Evolutionary conservation across 2,888 invertebrate genomes (phyloP), one percentile per base, ranked within the genome.

Genomic region (Cacoxenus indagator): DNA sequence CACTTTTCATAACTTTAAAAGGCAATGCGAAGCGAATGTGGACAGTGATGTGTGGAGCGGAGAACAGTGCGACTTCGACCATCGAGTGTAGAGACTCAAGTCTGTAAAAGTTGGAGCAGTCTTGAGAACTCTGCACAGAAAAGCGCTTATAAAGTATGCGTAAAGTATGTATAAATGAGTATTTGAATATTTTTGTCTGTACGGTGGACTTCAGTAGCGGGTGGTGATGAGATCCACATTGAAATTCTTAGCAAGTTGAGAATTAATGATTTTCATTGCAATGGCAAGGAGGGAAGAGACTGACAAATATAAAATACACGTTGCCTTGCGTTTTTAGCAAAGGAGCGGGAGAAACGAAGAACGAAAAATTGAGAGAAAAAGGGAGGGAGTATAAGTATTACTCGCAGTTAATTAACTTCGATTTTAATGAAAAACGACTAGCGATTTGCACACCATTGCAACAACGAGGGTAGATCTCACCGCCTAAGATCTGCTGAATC

Each of bases 371-470:
- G 11, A 9, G 31, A 14, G 57, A 4, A 8, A 57, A 6, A 51
- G 57, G 1, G n/a, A 31, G 17, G 29, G 17, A 29, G 48, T 6
- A 22, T 3, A 8, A 17, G 19, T 8, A 14, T 37, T 37, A 22
- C 75, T 75, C 75, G 78, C 69, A 57, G 81, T 81, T 81, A 81
- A 81, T 81, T 81, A 82, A 82, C 76, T 77, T 81, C 83, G 76
- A 81, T 81, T 81, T 82, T 81, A 81, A 82, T 81, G 80, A 81
- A 82, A 81, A 77, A 81, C 74, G 82, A 82, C 79, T 81, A 70
- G 70, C 77, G 73, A 81, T 81, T 81, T 82, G 77, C 70, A 64
- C 75, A 80, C 9, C 61, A 37, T 37, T 11, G 37, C 37, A 37
- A 37, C 37, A 11, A 37, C 8, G 37, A 37, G 37, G 37, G 4